Conservation (phyloP, 2,888 invertebrate species). For the Ferdinandea cuprea region DNA sequence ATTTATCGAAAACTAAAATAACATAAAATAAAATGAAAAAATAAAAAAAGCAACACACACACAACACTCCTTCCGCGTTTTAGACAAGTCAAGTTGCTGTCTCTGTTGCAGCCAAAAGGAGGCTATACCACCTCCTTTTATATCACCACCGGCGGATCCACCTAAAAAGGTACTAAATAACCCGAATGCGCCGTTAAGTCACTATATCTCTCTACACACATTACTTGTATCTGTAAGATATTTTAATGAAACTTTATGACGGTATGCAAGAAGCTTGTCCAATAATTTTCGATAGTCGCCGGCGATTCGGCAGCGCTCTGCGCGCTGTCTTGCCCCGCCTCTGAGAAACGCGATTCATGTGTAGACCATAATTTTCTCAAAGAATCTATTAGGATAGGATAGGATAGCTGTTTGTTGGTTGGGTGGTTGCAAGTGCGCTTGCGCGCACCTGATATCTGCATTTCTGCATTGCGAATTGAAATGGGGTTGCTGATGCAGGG, state of each 20-base stretch:
- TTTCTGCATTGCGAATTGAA: conserved; percentile 1
- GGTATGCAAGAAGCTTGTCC: conserved; percentile 71
- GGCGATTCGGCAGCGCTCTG: conserved; percentile 2
- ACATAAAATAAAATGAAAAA: not conserved
- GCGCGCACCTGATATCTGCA: conserved; percentile 57
- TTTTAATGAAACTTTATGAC: conserved; percentile 75
- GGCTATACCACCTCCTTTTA: conserved; percentile 28
- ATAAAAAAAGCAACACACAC: too few relatives aligned
- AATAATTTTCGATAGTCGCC: conserved; percentile 66
- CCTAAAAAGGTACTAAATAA: conserved; percentile 57
- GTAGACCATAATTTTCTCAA: conserved; percentile 69
- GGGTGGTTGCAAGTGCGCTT: conserved; percentile 20
- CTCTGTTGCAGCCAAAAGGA: not conserved
- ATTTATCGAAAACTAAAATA: conserved; percentile 29
- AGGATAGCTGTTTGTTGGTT: conserved; percentile 30
- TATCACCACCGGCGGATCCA: conserved; percentile 46
- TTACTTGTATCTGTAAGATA: conserved; percentile 69
- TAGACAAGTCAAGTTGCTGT: not conserved
- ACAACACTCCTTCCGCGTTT: conserved; percentile 27
- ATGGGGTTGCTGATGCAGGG: not conserved
- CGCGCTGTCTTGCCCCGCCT: conserved; percentile 23
- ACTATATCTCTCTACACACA: conserved; percentile 48
- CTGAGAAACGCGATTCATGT: conserved; percentile 58
- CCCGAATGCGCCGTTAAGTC: conserved; percentile 54
- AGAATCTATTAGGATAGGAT: conserved; percentile 67